phyloP scores from a whole-genome alignment of 2,888 invertebrate genomes.

The Ichneumoninae sp. region DNA sequence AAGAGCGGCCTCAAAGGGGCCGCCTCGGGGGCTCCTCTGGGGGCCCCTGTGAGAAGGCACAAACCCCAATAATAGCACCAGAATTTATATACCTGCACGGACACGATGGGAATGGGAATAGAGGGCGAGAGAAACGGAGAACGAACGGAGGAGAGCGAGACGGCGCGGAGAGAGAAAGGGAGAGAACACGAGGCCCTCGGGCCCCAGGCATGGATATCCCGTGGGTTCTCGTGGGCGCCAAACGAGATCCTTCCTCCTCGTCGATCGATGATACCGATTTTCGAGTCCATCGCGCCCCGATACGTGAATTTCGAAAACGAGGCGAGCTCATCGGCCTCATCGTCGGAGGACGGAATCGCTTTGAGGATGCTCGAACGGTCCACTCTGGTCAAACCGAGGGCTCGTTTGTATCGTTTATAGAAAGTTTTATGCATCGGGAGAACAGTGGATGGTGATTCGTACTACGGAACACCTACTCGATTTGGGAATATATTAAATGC shows the following conservation, averaged over 20 bases:
- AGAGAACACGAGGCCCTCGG: slow-evolving; percentile 57
- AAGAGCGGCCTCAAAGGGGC: slow-evolving; percentile 78
- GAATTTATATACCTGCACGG: slow-evolving; percentile 84
- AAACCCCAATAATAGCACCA: slow-evolving; percentile 84
- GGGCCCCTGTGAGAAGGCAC: slow-evolving; percentile 80
- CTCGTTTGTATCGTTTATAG: not conserved
- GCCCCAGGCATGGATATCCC: slow-evolving; percentile 64
- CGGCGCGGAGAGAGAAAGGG: slow-evolving; percentile 65
- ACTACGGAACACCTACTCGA: not conserved
- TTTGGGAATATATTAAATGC: not conserved
- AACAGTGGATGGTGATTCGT: not conserved
- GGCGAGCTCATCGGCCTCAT: not conserved
- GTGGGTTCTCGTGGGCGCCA: slow-evolving; percentile 62
- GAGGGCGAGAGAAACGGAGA: slow-evolving; percentile 66
- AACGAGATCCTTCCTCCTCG: slow-evolving; percentile 43
- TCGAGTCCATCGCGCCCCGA: not conserved
- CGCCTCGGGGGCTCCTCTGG: slow-evolving; percentile 76
- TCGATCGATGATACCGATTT: slow-evolving; percentile 42
- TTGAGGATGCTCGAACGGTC: not conserved
- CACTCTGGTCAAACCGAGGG: not conserved
- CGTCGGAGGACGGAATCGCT: not conserved
- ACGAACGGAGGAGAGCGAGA: slow-evolving; percentile 48
- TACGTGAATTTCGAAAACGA: slow-evolving; percentile 1
- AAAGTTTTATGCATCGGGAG: too few species aligned
- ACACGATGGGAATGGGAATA: slow-evolving; percentile 78